Conservation (phyloP, 2,113 vertebrate genomes). For the Neotoma lepida region DNA sequence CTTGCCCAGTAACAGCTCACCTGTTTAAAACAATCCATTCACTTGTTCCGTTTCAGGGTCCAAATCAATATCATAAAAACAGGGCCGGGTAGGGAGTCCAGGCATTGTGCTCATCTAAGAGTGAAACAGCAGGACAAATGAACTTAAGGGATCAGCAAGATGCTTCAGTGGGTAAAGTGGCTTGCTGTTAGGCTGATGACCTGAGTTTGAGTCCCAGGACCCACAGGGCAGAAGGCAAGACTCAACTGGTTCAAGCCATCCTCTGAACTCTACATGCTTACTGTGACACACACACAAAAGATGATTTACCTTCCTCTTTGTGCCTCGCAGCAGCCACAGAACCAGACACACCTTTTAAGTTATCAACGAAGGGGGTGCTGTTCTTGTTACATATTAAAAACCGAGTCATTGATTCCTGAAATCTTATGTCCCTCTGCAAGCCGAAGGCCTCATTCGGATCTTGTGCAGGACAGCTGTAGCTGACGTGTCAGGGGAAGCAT, state of each 20-base stretch:
- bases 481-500: too few species aligned
- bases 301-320: background rate
- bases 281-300: too few species aligned
- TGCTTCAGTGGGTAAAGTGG: background rate
- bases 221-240: background rate
- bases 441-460: background rate
- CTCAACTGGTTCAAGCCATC: background rate
- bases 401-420: background rate
- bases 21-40: slow-evolving; percentile 93
- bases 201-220: background rate
- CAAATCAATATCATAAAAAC: slow-evolving; percentile 98
- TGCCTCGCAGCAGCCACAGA: background rate
- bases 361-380: background rate
- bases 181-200: background rate
- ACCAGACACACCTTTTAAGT: background rate
- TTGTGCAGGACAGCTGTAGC: background rate
- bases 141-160: background rate
- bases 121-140: background rate
- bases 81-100: slow-evolving; percentile 96
- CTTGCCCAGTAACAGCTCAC: slow-evolving; percentile 68
- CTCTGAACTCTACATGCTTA: background rate
- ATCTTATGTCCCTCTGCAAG: background rate
- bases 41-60: slow-evolving; percentile 93
- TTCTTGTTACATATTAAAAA: slow-evolving; percentile 11
- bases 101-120: slow-evolving; percentile 98